A percentile compares a stretch with the other conserved stretches of the same genome.
phyloP scores from a whole-genome alignment of 2,113 vertebrate species.

The Sinocyclocheilus anshuiensis region DNA sequence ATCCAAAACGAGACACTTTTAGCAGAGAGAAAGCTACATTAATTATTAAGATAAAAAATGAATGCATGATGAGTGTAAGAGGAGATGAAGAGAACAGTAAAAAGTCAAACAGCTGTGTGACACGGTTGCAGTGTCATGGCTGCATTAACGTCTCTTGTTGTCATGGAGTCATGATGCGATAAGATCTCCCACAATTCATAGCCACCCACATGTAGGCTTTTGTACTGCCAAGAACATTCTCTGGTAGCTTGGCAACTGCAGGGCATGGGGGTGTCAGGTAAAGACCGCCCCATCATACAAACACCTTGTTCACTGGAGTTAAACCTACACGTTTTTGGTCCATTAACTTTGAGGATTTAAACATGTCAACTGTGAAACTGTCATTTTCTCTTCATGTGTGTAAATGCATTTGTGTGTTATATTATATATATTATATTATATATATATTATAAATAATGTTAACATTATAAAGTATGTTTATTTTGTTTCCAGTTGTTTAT shows the following conservation, averaged over 20 bases:
- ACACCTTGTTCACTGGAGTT: conserved; percentile 39
- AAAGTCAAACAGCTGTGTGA: conserved; percentile 47
- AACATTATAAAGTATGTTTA: not conserved
- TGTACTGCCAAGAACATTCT: conserved; percentile 38
- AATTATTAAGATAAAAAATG: conserved; percentile 20
- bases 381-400: not conserved
- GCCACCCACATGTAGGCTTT: conserved; percentile 55
- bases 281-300: conserved; percentile 38
- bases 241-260: conserved; percentile 43
- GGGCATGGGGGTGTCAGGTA: conserved; percentile 41
- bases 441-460: not conserved
- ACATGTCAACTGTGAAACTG: conserved; percentile 10
- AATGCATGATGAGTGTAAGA: conserved; percentile 11
- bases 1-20: not conserved
- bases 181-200: conserved; percentile 55
- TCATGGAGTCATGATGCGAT: conserved; percentile 51
- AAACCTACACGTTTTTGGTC: conserved; percentile 33
- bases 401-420: not conserved
- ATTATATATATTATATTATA: not conserved
- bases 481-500: not conserved
- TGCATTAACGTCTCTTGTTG: conserved; percentile 49
- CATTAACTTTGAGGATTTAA: conserved; percentile 36
- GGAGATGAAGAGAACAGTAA: conserved; percentile 37
- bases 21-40: conserved; percentile 1
- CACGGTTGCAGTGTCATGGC: not conserved